These are phyloP conservation scores for Dysidea cf. avara DNA, from an alignment of 37 sponge, comb jelly and placozoan species.

Conservation along the genomic window DNA sequence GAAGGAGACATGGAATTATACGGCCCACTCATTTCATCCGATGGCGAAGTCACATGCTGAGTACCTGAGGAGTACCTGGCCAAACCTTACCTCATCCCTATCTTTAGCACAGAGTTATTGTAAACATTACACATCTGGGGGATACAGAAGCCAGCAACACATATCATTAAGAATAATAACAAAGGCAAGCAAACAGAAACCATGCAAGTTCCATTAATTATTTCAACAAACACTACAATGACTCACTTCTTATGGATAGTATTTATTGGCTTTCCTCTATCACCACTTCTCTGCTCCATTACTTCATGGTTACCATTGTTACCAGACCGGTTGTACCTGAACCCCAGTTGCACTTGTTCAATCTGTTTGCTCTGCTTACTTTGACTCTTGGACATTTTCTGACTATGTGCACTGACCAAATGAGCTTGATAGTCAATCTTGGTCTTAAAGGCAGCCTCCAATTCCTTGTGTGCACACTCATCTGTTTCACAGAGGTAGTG, in stretches of 20 bases:
- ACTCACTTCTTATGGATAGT: background rate
- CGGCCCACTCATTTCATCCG: too few species aligned
- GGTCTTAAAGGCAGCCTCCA: conserved; percentile 67
- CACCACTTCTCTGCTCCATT: background rate
- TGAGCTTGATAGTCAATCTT: conserved; percentile 87
- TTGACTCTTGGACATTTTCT: conserved; percentile 63
- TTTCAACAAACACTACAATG: background rate
- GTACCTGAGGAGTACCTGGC: too few species aligned
- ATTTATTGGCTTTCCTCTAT: background rate
- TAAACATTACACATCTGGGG: too few species aligned
- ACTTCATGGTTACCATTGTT: background rate
- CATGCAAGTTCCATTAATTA: background rate
- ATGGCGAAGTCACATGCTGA: too few species aligned
- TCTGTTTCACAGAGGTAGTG: conserved; percentile 91
- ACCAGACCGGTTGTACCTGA: conserved; percentile 24
- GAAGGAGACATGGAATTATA: too few species aligned
- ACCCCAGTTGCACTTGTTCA: conserved; percentile 52
- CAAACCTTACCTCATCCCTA: too few species aligned
- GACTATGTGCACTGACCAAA: conserved; percentile 48
- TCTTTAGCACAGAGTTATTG: too few species aligned
- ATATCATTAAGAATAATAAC: too few species aligned
- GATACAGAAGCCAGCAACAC: too few species aligned
- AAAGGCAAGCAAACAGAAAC: background rate
- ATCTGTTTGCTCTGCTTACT: conserved; percentile 67
- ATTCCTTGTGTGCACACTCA: conserved; percentile 59